phyloP scores from a whole-genome alignment of 2,888 invertebrate species.

The Standfussiana lucernea region DNA sequence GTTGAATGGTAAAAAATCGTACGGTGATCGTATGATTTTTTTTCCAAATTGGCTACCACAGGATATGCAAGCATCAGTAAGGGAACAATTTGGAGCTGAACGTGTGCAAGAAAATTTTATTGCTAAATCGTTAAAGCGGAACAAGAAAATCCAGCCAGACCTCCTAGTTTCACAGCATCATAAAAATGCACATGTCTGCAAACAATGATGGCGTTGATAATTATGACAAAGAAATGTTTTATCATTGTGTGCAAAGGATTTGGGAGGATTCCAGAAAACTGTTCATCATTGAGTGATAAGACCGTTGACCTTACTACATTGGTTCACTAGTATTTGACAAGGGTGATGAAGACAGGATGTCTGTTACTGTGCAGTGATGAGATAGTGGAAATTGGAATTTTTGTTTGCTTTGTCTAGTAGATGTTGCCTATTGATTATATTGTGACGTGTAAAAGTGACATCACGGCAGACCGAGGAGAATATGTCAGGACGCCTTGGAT shows the following conservation, averaged over 20 bases:
- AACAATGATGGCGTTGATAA: slow-evolving; percentile 60
- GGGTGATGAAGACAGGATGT: slow-evolving; percentile 27
- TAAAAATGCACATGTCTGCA: slow-evolving; percentile 54
- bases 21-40: too few species aligned
- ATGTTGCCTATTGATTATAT: background rate
- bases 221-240: slow-evolving; percentile 60
- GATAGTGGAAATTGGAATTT: background rate
- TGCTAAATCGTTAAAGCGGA: background rate
- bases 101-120: background rate
- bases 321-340: slow-evolving; percentile 39
- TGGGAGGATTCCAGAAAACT: slow-evolving; percentile 61
- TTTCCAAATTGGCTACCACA: background rate
- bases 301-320: slow-evolving; percentile 41
- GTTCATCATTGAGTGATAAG: slow-evolving; percentile 59
- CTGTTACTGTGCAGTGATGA: slow-evolving; percentile 16
- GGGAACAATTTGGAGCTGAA: background rate
- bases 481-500: too few species aligned
- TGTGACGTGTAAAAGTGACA: slow-evolving; percentile 8
- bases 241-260: slow-evolving; percentile 60
- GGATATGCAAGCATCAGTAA: background rate
- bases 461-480: too few species aligned
- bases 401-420: background rate
- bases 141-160: slow-evolving; percentile 26
- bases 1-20: background rate
- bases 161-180: slow-evolving; percentile 28